phyloP scores from a whole-genome alignment of 2,888 invertebrate genomes.

The Microctonus hyperodae region DNA sequence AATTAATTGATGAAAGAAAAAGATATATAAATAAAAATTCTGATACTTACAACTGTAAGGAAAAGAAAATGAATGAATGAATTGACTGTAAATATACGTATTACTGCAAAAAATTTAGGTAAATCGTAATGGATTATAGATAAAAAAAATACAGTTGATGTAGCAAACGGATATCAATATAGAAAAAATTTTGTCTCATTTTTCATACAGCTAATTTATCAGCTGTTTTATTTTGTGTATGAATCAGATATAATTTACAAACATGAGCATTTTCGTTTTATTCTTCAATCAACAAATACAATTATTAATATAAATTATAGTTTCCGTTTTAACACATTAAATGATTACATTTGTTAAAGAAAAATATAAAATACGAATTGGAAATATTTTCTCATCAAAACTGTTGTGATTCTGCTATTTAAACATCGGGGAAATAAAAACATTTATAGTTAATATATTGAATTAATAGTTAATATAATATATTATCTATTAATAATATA shows the following conservation, averaged over 20 bases:
- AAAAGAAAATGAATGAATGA: constrained; percentile 22
- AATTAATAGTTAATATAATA: too few species aligned
- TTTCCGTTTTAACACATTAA: not conserved
- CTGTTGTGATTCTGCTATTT: too few species aligned
- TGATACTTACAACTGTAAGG: constrained; percentile 17
- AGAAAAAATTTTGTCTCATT: constrained; percentile 18
- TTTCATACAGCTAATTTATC: constrained; percentile 12
- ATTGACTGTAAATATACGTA: constrained; percentile 41
- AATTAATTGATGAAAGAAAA: constrained; percentile 23
- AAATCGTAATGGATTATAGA: constrained; percentile 35
- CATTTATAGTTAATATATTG: too few species aligned
- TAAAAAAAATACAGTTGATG: constrained; percentile 24
- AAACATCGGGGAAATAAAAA: too few species aligned
- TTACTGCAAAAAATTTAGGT: constrained; percentile 32
- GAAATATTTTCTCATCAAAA: too few species aligned
- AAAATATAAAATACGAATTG: too few species aligned
- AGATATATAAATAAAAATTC: constrained; percentile 14
- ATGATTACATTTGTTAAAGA: too few species aligned
- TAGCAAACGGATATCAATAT: constrained; percentile 19
- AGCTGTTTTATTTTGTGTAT: not conserved
- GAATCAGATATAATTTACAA: not conserved
- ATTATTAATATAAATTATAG: not conserved
- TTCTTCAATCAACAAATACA: not conserved
- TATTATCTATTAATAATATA: too few species aligned
- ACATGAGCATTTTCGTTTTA: not conserved